Base-by-base conservation (phyloP, 2,113 vertebrate genomes). In the Lonchura striata region DNA sequence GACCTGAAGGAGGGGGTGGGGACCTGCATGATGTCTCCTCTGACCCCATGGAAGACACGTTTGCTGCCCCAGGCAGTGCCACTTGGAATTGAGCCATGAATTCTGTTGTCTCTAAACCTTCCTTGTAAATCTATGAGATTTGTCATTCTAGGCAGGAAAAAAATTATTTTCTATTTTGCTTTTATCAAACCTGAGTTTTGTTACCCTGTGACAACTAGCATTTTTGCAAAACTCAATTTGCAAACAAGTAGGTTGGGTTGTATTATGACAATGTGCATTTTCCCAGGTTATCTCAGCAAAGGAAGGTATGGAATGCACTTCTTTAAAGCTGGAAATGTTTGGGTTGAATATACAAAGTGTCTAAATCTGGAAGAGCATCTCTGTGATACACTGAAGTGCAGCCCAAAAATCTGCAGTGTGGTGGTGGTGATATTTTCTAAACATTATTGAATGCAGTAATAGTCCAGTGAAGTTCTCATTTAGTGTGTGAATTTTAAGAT, bases 1-100 rank as follows among this genome's bases (percentile, higher is more conserved):
- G 68, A 50, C 25, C 57, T 82, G 56, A 81, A 85, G 20, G 37
- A 91, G 19, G 11, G 35, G 5, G 10, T 41, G 33, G 16, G n/a
- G 42, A 66, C 13, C 15, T 77, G 42, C 25, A 86, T 1, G 9
- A 65, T 0, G 0, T 42, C 25, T 92, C n/a, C 50, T 66, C 8
- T 69, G 56, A 69, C 20, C 28, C 20, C 6, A 3, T 23, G 24
- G 68, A 75, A n/a, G 44, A 21, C 35, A 65, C 0, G 0, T 70
- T 30, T 65, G 11, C 42, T 0, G 9, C 5, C 20, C 5, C 21
- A 46, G 27, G 35, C 42, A 82, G 8, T 20, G 30, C 10, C 25
- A 22, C 64, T 74, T 74, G 50, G 59, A 88, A 13, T 16, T 6
- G 2, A 82, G 9, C 5, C 54, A 57, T 20, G 3, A 11, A 8